A percentile compares a stretch with the other conserved stretches of the same genome.
Conservation (phyloP, 2,888 invertebrate genomes). For the Drosophila subsilvestris region DNA sequence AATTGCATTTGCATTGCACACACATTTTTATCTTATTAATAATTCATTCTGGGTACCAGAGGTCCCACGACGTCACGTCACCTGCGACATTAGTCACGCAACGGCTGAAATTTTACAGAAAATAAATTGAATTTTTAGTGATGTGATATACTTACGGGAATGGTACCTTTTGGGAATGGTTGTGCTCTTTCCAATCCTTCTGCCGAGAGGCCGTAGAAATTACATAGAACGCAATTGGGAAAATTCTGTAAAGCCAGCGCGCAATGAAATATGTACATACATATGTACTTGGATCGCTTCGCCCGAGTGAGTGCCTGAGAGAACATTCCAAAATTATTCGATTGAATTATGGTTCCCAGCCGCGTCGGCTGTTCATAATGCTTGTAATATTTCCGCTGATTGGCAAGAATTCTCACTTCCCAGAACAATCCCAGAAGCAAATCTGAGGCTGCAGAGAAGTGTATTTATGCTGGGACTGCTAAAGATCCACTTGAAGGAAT, state of each 20-base stretch:
- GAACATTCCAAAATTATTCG: background rate
- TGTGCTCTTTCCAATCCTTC: conserved; percentile 3
- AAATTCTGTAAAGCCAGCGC: conserved; percentile 6
- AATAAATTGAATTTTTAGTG: conserved; percentile 8
- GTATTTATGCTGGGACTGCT: background rate
- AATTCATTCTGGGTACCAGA: background rate
- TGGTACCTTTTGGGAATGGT: conserved; percentile 7
- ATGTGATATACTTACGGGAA: background rate
- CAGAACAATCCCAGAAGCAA: no score
- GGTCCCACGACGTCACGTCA: conserved; percentile 32
- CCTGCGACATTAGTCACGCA: conserved; percentile 37
- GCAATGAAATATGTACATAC: conserved; percentile 18
- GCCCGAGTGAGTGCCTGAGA: conserved; percentile 7
- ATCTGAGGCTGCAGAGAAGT: no score
- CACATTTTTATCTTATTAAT: conserved; percentile 12
- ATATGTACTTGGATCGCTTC: conserved; percentile 5
- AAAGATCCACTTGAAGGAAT: conserved; percentile 2
- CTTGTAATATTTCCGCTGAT: conserved; percentile 2
- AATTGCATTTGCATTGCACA: conserved; percentile 24
- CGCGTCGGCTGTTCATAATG: background rate
- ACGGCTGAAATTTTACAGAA: conserved; percentile 15
- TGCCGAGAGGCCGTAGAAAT: background rate
- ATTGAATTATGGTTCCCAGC: background rate
- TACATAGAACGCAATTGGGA: conserved; percentile 34
- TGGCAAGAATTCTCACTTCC: background rate